phyloP scores from a whole-genome alignment of 2,888 invertebrate species.

The Tetragnatha montana region DNA sequence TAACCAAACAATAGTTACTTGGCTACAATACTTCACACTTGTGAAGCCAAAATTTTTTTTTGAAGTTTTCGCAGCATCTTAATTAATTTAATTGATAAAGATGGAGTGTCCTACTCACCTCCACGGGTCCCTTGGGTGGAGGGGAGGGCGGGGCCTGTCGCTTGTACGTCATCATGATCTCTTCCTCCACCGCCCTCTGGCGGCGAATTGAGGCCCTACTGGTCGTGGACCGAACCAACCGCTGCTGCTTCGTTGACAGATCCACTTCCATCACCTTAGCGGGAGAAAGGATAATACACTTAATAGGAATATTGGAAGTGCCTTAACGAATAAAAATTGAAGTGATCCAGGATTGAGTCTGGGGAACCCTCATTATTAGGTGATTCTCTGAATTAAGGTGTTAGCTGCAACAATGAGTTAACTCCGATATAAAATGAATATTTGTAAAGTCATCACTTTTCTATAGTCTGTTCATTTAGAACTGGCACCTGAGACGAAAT shows the following conservation, averaged over 20 bases:
- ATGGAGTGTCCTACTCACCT: conserved; percentile 12
- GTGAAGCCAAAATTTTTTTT: too few species aligned
- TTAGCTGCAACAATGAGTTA: too few species aligned
- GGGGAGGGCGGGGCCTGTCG: conserved; percentile 45
- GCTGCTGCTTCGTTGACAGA: conserved; percentile 66
- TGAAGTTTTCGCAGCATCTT: too few species aligned
- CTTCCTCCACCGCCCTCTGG: conserved; percentile 67
- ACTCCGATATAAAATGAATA: too few species aligned
- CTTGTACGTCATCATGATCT: conserved; percentile 72
- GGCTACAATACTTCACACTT: too few species aligned
- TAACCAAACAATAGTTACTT: too few species aligned
- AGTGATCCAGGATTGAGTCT: background rate
- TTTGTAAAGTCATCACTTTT: too few species aligned
- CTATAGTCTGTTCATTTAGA: too few species aligned
- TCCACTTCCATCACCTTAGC: conserved; percentile 69
- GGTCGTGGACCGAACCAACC: conserved; percentile 48
- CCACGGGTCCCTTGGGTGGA: conserved; percentile 59
- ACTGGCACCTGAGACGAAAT: too few species aligned
- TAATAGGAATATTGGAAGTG: background rate
- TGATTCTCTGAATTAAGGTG: too few species aligned
- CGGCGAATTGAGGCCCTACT: conserved; percentile 61
- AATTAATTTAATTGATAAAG: background rate
- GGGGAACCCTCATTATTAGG: too few species aligned
- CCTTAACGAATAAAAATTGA: background rate
- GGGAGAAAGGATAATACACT: background rate